phyloP scores from a whole-genome alignment of 2,113 vertebrate genomes.

The Gobio gobio region DNA sequence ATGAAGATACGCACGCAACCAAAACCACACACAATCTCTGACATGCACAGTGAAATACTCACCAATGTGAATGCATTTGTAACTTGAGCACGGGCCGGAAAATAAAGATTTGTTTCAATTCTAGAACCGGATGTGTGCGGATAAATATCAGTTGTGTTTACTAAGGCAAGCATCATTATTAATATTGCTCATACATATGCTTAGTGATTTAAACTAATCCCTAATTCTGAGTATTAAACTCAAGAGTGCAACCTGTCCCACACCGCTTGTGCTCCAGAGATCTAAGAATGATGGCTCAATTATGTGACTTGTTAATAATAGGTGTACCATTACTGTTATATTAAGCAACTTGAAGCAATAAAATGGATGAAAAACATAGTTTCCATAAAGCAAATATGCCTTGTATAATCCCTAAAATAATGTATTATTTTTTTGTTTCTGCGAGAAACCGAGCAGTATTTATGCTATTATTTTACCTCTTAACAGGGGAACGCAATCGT shows the following conservation, averaged over 20 bases:
- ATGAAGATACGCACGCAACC: not conserved
- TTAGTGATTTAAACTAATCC: conserved; percentile 7
- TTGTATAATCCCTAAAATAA: too few species aligned
- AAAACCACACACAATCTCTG: conserved; percentile 36
- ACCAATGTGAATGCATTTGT: not conserved
- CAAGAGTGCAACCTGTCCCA: not conserved
- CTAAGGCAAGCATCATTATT: not conserved
- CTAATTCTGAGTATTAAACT: not conserved
- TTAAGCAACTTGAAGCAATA: not conserved
- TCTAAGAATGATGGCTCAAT: conserved; percentile 10
- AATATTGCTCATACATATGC: not conserved
- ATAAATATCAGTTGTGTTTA: conserved; percentile 7
- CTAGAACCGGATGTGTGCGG: not conserved
- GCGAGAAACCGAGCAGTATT: too few species aligned
- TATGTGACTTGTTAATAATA: not conserved
- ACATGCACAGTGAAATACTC: conserved; percentile 25
- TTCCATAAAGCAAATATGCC: too few species aligned
- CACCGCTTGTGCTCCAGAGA: not conserved
- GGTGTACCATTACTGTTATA: not conserved
- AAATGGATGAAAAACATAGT: not conserved
- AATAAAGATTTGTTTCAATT: conserved; percentile 1
- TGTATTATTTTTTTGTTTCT: too few species aligned
- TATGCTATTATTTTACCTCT: too few species aligned
- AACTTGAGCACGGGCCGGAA: not conserved
- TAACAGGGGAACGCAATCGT: too few species aligned